Conservation (phyloP, 2,888 invertebrate species). For the Mantis religiosa region DNA sequence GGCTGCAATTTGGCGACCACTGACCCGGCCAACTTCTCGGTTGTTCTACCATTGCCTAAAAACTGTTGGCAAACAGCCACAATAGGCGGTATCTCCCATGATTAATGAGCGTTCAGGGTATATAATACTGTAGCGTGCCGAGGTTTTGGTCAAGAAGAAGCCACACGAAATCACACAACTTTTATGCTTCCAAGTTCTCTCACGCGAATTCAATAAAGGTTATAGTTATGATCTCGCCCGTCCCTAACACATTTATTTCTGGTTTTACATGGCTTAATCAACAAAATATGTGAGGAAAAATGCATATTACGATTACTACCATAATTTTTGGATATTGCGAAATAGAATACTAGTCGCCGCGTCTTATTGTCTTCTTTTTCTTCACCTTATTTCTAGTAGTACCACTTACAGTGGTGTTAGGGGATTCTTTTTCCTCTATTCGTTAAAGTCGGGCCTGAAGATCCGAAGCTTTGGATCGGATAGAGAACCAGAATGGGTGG, state of each 20-base stretch:
- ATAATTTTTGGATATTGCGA: no score
- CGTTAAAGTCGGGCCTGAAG: no score
- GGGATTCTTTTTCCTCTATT: no score
- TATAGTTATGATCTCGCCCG: background rate
- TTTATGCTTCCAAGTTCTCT: background rate
- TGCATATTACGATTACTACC: no score
- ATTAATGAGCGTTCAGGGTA: background rate
- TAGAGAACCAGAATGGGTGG: no score
- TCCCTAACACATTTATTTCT: background rate
- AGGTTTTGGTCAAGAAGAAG: background rate
- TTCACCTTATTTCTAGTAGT: no score
- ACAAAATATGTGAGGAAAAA: no score
- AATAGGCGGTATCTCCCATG: background rate
- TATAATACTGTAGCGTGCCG: background rate
- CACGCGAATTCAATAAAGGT: background rate
- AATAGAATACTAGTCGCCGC: no score
- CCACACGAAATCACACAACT: background rate
- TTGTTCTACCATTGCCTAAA: background rate
- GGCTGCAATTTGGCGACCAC: background rate
- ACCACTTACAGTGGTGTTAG: no score
- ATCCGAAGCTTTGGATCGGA: no score
- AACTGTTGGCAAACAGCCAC: background rate
- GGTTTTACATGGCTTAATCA: no score
- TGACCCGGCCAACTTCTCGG: background rate
- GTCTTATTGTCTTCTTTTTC: no score